phyloP scores from a whole-genome alignment of 2,113 vertebrate species.

The Daboia siamensis region DNA sequence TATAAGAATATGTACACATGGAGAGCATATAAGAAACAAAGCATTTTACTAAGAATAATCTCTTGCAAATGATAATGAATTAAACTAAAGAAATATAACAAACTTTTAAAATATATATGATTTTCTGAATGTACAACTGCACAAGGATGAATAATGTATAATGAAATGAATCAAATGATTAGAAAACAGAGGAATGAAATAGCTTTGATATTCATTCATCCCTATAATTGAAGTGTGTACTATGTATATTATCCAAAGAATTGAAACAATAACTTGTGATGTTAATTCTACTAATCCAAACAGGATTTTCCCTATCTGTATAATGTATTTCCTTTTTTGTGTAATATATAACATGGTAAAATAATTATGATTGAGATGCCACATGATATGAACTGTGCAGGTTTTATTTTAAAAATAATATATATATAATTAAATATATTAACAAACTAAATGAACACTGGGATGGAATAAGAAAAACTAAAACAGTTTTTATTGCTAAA shows the following conservation, averaged over 20 bases:
- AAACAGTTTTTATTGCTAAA: no score
- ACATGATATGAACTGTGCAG: not conserved
- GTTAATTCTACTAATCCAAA: slow-evolving; percentile 35
- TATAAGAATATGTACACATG: not conserved
- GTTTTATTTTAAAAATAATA: not conserved
- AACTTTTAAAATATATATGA: not conserved
- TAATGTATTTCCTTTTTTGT: not conserved
- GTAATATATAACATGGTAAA: not conserved
- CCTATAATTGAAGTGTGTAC: slow-evolving; percentile 15
- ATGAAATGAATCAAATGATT: not conserved
- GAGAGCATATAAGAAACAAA: not conserved
- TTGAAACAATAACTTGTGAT: slow-evolving; percentile 56
- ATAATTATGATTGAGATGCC: not conserved
- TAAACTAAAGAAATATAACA: not conserved
- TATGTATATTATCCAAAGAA: slow-evolving; percentile 48
- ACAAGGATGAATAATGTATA: not conserved
- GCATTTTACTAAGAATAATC: not conserved
- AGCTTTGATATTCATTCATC: not conserved
- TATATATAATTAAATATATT: not conserved
- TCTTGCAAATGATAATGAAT: no score
- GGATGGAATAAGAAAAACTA: no score
- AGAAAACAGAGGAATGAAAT: slow-evolving; percentile 18
- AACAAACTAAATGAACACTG: no score
- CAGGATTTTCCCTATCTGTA: slow-evolving; percentile 41
- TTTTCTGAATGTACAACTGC: not conserved